Conservation (phyloP, 2,888 invertebrate genomes). For the Blastobasis lacticolella region DNA sequence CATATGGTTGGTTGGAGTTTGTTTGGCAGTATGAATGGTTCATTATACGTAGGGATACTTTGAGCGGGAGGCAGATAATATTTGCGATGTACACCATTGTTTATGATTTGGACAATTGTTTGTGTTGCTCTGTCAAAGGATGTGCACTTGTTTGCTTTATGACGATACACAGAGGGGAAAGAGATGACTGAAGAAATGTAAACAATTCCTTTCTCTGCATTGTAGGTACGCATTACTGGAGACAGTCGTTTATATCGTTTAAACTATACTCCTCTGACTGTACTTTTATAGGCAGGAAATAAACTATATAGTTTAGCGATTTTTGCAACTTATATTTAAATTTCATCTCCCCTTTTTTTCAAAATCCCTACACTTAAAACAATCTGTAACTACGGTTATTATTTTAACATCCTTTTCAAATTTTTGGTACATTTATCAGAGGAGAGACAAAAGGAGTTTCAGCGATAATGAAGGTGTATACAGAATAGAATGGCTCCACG, state of each 20-base stretch:
- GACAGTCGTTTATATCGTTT: too few species aligned
- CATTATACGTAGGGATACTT: conserved; percentile 69
- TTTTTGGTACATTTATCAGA: not conserved
- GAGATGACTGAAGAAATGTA: conserved; percentile 30
- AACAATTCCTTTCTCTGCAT: conserved; percentile 25
- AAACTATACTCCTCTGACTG: too few species aligned
- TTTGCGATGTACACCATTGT: conserved; percentile 72
- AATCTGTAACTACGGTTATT: too few species aligned
- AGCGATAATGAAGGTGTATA: conserved; percentile 46
- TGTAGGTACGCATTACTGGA: too few species aligned
- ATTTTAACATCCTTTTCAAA: too few species aligned
- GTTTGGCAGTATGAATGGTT: conserved; percentile 73
- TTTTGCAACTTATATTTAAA: too few species aligned
- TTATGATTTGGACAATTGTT: conserved; percentile 73
- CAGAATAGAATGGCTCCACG: conserved; percentile 29
- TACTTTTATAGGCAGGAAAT: too few species aligned
- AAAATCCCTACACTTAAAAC: too few species aligned
- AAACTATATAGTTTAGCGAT: too few species aligned
- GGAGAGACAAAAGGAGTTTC: conserved; percentile 13
- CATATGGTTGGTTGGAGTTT: conserved; percentile 72
- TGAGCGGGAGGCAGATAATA: conserved; percentile 59
- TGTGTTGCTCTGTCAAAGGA: conserved; percentile 70
- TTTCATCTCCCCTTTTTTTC: too few species aligned
- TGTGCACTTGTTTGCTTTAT: conserved; percentile 67
- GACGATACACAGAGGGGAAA: conserved; percentile 27